Conservation (phyloP, 2,797 vertebrate species). For the Falco rusticolus region DNA sequence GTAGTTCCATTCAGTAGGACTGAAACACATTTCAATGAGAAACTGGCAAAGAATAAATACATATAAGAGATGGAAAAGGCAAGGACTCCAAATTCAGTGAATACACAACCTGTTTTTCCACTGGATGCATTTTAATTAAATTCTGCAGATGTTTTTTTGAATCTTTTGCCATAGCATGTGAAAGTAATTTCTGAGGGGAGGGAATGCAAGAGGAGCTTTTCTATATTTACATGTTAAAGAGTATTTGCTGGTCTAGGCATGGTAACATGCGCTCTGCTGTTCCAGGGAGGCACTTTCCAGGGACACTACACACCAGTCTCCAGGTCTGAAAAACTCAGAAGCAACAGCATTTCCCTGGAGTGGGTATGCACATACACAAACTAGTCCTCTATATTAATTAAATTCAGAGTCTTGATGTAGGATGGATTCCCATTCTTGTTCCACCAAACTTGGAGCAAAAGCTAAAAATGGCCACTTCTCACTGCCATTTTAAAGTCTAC, state of each 20-base stretch:
- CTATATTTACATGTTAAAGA: slow-evolving; percentile 60
- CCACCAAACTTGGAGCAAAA: background rate
- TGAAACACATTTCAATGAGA: background rate
- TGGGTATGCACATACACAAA: background rate
- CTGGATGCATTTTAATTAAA: slow-evolving; percentile 63
- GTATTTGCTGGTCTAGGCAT: slow-evolving; percentile 33
- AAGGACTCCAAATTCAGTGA: slow-evolving; percentile 39
- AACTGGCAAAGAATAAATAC: slow-evolving; percentile 11
- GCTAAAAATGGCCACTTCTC: background rate
- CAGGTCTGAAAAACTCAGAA: slow-evolving; percentile 11
- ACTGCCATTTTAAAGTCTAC: background rate
- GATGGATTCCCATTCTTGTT: background rate
- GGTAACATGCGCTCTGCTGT: background rate
- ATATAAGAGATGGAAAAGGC: slow-evolving; percentile 33
- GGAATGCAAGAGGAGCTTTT: slow-evolving; percentile 11
- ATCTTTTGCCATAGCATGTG: slow-evolving; percentile 60
- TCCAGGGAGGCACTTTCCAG: background rate
- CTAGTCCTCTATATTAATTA: background rate
- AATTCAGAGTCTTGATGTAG: background rate
- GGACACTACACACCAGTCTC: background rate
- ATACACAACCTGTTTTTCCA: slow-evolving; percentile 50
- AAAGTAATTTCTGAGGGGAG: slow-evolving; percentile 57
- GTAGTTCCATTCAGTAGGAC: background rate
- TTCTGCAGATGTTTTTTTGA: slow-evolving; percentile 68
- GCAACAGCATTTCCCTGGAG: background rate